Evolutionary conservation across 2,888 invertebrate genomes (phyloP), one percentile per base, ranked within the genome.

Genomic region (Empis stercorea): DNA sequence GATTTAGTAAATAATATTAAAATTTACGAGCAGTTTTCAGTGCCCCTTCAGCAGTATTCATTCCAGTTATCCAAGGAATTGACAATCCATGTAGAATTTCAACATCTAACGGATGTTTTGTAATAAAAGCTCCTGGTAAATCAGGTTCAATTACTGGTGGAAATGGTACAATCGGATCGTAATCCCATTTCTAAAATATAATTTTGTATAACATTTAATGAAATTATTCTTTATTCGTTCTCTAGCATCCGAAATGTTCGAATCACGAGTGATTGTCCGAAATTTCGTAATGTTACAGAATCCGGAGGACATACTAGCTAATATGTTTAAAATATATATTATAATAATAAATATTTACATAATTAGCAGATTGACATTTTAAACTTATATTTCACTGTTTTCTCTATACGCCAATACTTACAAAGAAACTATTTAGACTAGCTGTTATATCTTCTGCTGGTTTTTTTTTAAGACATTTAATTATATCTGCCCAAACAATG

Each of bases 91-190:
- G 64, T 1, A 65, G 66, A 1, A 49, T 17, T 14, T 44, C 36
- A 1, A 56, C 58, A 37, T 57, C 52, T 2, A 77, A 67, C 0
- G 86, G 83, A 55, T 76, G 74, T 50, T 76, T 74, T 0, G 76
- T 77, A 9, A 89, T 59, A 60, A 88, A 86, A 2, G 85, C 82
- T 2, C 76, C 80, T 1, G 76, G 73, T 10, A 78, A 73, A 40
- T 76, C 69, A 0, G 80, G 80, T 60, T 88, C 88, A 1, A 82
- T 72, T 0, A 83, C 82, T 0, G 87, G 86, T 56, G 81, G 81
- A 60, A 87, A 87, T 1, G 85, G 81, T 51, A 86, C 81, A 80
- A 84, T 81, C 1, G 86, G 83, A 64, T 86, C 83, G 54, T 78
- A 79, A 59, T 84, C 84, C 80, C 83, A 86, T 47, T 74, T 71